Base-by-base conservation (phyloP, 2,113 vertebrate species). In the Scalopus aquaticus region DNA sequence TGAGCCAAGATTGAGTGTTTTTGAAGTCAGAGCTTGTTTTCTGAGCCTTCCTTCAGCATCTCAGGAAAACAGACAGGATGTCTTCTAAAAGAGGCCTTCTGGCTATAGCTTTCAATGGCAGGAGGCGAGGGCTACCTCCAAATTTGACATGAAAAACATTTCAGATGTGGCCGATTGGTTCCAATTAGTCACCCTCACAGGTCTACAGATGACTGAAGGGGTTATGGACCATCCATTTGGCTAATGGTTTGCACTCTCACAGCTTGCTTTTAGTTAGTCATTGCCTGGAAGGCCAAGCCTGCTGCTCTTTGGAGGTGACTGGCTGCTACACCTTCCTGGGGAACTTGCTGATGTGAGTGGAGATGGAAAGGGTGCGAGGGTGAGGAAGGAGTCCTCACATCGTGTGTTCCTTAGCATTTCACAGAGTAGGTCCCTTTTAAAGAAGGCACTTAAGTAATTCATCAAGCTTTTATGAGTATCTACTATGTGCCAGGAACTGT, bases 1-100 rank as follows among this genome's bases (percentile, higher is more conserved):
- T 93, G 97, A 97, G 96, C 88, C 32, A 86, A 95, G 93, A 92
- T 42, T 85, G 93, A 92, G 94, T 85, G 39, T 95, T 90, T 96
- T 94, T 97, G 97, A 98, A 97, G 97, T 97, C 73, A 76, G 96
- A 97, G 30, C 73, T 90, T 96, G 44, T 91, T 97, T 97, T 88
- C 89, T n/a, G 92, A 87, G 87, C 67, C 81, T 90, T 97, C 83
- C 84, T 93, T 97, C 83, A 91, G 24, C 74, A 70, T 83, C 49
- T 30, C 44, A n/a, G 95, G 82, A 44, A n/a, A 60, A 90, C 72
- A 93, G 54, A 90, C 90, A 79, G 42, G 79, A 56, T 72, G 69
- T 69, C 30, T 2, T 92, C 76, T 65, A 42, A 91, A 83, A 91
- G 81, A 78, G 88, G 90, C 73, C 77, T 96, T 83, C 72, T 67